Base-by-base conservation (phyloP, 2,797 vertebrate genomes). In the Champsocephalus gunnari region DNA sequence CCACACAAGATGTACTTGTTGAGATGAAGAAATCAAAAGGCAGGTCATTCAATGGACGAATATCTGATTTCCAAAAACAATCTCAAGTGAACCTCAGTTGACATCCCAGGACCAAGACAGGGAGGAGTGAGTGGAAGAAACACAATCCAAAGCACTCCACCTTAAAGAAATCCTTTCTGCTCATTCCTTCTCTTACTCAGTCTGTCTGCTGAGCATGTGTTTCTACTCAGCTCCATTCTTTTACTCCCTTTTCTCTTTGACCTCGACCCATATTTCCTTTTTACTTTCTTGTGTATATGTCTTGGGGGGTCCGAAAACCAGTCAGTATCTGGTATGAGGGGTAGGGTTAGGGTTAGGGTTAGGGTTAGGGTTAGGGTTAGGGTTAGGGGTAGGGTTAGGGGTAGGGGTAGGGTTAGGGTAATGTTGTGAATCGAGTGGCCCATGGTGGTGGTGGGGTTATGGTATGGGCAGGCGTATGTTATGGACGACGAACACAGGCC, bases 201-300 rank as follows among this genome's bases (percentile, higher is more conserved):
- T 66, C 65, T 60, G 70, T 73, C 59, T 60, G 24, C 43, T 47
- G 32, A 56, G 19, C 83, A 87, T 88, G 65, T 86, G 88, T 82
- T 89, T 87, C 45, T 51, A 79, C 66, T 89, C 75, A 84, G 60
- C 73, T 58, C 49, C 12, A 2, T 56, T 28, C 9, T 60, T 59
- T 53, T 50, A 49, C 58, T 66, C 71, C 75, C 41, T 32, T 48
- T 53, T 63, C 34, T n/a, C 19, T 13, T 21, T 50, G 4, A 43
- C 60, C 51, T 63, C 48, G 21, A 44, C 45, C 2, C 41, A 17
- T n/a, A 19, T 61, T 32, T 67, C 5, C 12, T 43, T 62, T 34
- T 66, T 24, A 17, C 13, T 41, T 9, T 43, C 19, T 55, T 34
- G 47, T 21, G 21, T 21, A 21, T 21, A 57, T 13, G 21, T 21